Evolutionary conservation across 2,797 vertebrate species (phyloP).

Genomic region (Pipistrellus pygmaeus): DNA sequence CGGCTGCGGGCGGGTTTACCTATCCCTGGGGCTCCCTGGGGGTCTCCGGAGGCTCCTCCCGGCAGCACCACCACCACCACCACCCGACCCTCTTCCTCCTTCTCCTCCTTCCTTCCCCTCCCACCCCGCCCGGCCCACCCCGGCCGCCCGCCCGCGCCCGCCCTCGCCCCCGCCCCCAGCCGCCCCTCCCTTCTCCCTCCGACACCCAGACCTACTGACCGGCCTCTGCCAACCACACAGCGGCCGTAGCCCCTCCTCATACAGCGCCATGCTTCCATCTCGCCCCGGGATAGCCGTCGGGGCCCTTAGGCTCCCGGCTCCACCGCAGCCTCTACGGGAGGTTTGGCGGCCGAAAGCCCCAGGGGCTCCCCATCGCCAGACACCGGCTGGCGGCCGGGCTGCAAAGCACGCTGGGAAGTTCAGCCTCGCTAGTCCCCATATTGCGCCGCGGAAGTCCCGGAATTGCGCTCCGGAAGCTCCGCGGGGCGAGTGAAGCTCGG

Average conservation of each 20-base stretch:
- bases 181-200: constrained; percentile 33
- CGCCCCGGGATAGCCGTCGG: neutral
- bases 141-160: neutral
- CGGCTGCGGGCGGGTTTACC: neutral
- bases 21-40: neutral
- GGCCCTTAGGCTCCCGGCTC: neutral
- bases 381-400: neutral
- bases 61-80: neutral
- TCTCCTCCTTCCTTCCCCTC: neutral
- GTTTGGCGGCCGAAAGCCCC: neutral
- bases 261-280: constrained; percentile 69
- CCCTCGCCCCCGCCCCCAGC: neutral
- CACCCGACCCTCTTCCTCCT: constrained; percentile 47
- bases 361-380: neutral
- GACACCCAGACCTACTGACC: constrained; percentile 67
- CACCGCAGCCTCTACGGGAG: neutral
- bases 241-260: constrained; percentile 58
- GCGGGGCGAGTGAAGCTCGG: neutral
- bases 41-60: constrained; percentile 1
- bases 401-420: constrained; percentile 78
- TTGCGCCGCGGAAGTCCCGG: neutral
- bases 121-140: constrained; percentile 57
- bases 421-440: constrained; percentile 27
- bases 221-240: constrained; percentile 71
- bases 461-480: neutral